These are phyloP conservation scores for Pelobates fuscus DNA, from an alignment of 2,113 vertebrate genomes.

Conservation along the genomic window DNA sequence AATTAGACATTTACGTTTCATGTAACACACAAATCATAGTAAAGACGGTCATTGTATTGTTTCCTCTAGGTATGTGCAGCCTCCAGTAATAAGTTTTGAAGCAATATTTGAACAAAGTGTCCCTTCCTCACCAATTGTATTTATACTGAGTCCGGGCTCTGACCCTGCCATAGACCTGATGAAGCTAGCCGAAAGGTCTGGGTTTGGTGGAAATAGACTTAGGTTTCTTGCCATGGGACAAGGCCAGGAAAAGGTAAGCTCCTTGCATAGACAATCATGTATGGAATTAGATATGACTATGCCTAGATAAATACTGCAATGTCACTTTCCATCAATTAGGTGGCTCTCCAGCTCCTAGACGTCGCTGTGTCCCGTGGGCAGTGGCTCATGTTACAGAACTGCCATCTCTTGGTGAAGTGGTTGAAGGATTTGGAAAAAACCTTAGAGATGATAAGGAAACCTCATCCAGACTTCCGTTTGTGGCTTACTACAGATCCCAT, in stretches of 20 bases:
- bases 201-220: conserved; percentile 82
- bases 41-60: no score
- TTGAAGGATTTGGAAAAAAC: conserved; percentile 88
- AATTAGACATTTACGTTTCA: no score
- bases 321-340: conserved; percentile 61
- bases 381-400: conserved; percentile 97
- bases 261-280: no score
- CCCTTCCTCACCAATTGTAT: conserved; percentile 86
- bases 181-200: conserved; percentile 83
- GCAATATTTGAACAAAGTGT: conserved; percentile 87
- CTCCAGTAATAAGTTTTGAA: conserved; percentile 90
- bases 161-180: conserved; percentile 89
- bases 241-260: conserved; percentile 88
- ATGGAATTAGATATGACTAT: no score
- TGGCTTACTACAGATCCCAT: conserved; percentile 96
- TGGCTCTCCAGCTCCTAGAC: conserved; percentile 87
- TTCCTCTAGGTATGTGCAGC: conserved; percentile 84
- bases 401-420: conserved; percentile 91
- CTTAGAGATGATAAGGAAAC: conserved; percentile 80
- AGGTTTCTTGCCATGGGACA: conserved; percentile 96
- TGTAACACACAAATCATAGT: no score
- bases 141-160: conserved; percentile 92
- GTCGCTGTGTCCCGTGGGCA: conserved; percentile 73
- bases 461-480: conserved; percentile 87
- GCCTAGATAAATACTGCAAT: no score